These are phyloP conservation scores for Antrozous pallidus DNA, from an alignment of 2,797 vertebrate genomes.

Conservation along the genomic window DNA sequence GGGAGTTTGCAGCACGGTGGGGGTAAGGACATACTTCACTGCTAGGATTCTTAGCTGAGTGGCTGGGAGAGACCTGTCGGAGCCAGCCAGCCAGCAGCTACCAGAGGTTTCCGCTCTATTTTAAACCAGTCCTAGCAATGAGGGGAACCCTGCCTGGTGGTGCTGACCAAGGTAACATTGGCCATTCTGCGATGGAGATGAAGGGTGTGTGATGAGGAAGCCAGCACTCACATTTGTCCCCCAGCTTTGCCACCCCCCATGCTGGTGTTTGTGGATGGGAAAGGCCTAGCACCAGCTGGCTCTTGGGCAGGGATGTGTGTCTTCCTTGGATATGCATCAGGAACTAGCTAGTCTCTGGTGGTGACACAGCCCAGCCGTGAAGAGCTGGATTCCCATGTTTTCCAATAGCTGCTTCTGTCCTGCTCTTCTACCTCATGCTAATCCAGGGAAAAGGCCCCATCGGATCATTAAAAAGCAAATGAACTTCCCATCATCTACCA, in stretches of 20 bases:
- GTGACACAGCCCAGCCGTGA: not conserved
- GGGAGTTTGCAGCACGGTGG: not conserved
- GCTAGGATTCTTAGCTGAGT: not conserved
- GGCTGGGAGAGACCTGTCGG: not conserved
- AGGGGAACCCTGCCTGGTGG: not conserved
- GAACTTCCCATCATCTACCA: not conserved
- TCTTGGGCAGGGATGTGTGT: not conserved
- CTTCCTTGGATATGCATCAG: not conserved
- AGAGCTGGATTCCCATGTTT: not conserved
- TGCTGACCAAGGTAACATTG: too few species aligned
- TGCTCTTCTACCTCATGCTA: not conserved
- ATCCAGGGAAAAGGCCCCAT: not conserved
- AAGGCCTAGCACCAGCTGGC: not conserved
- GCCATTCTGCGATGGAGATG: not conserved
- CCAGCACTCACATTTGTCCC: not conserved
- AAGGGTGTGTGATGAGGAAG: not conserved
- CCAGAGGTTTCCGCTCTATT: not conserved
- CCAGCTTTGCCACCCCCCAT: not conserved
- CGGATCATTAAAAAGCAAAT: not conserved
- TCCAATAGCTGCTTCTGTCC: not conserved
- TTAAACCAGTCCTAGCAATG: rapidly evolving
- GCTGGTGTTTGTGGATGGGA: not conserved
- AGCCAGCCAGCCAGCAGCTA: not conserved
- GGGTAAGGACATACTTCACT: not conserved
- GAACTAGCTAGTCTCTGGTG: not conserved